Percentiles rank a stretch among this genome's conserved stretches.
Conservation (phyloP, 2,797 vertebrate species). For the Anisognathus igniventris region DNA sequence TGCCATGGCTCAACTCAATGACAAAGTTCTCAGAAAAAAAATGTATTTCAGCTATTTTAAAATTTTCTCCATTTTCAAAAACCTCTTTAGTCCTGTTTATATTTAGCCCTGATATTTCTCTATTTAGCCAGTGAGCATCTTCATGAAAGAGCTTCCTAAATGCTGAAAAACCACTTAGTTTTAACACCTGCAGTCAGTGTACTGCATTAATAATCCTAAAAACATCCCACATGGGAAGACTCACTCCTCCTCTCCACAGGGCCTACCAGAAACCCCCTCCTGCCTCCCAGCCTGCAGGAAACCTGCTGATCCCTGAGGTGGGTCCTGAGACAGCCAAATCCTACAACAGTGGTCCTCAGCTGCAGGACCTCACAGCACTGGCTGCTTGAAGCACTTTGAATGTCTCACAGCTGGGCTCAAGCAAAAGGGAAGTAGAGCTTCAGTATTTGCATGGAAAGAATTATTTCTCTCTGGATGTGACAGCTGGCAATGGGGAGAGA, state of each 20-base stretch:
- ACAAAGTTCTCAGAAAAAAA: background rate
- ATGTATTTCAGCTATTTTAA: background rate
- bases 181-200: background rate
- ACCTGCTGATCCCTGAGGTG: background rate
- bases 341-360: background rate
- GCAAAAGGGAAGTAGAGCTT: background rate
- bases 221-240: accelerated
- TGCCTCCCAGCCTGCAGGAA: background rate
- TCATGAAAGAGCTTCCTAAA: background rate
- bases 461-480: background rate
- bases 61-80: background rate
- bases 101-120: background rate
- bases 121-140: background rate
- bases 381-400: background rate
- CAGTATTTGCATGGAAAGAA: background rate
- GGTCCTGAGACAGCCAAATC: background rate
- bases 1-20: background rate
- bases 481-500: background rate
- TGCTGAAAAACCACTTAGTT: background rate
- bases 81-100: background rate
- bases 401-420: background rate
- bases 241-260: background rate
- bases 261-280: background rate
- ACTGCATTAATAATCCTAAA: background rate
- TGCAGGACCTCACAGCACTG: background rate